Base-by-base conservation (phyloP, 2,113 vertebrate genomes). In the Stigmatopora nigra region DNA sequence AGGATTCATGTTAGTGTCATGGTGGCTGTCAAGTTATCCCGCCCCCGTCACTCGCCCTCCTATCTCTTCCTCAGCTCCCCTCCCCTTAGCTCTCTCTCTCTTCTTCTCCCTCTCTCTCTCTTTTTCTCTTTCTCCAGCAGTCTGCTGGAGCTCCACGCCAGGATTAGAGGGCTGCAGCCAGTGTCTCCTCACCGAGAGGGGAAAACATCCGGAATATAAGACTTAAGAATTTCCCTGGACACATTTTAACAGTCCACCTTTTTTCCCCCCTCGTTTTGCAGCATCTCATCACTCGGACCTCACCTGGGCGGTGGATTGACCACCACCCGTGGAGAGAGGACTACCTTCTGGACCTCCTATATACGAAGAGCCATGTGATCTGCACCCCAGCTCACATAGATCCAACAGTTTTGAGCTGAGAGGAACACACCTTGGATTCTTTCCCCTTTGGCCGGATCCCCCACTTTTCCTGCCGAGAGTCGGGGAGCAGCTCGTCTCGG, bases 351-450 rank as follows among this genome's bases (percentile, higher is more conserved):
- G 86, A 88, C 83, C 78, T 89, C 89, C 75, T n/a, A n/a, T n/a
- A 67, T 88, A 67, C 77, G 49, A 78, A 87, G 87, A 89, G 87
- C 88, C 89, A 90, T 91, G 90, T 91, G 88, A 90, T 79, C 82
- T 45, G 79, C 78, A 70, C 77, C 68, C 78, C 75, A 74, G 71
- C 84, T 82, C 71, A 76, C 76, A 62, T 77, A 31, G 70, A n/a
- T 69, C 72, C 64, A 82, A 71, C 69, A 63, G 65, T 63, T 60
- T 59, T 64, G 8, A 47, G 31, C 17, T 53, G 53, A 63, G 60
- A 56, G 66, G 38, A 82, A 75, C 59, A 65, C 60, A 73, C 69
- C 73, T 73, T 56, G 84, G 81, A 85, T 82, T 76, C 69, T 64
- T 31, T 51, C 7, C 9, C 14, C 19, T 31, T 31, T 5, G 16